A percentile compares a stretch with the other conserved stretches of the same genome.
Conservation (phyloP, 2,113 vertebrate genomes). For the Vimba vimba region DNA sequence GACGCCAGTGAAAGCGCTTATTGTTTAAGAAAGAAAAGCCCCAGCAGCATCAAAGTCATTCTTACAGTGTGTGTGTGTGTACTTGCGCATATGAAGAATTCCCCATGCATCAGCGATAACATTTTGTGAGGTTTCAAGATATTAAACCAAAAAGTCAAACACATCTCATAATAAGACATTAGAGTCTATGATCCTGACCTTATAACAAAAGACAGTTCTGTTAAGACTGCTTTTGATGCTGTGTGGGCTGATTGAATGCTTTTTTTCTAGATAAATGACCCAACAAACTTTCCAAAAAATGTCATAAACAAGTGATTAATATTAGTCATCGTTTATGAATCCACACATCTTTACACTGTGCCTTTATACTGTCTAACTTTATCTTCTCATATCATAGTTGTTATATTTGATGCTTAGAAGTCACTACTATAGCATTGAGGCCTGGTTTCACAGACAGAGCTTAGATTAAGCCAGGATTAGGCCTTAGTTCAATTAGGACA, state of each 20-base stretch:
- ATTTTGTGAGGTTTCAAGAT: slow-evolving; percentile 15
- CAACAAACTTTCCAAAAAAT: slow-evolving; percentile 4
- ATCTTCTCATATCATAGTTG: not conserved
- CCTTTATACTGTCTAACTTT: not conserved
- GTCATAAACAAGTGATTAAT: not conserved
- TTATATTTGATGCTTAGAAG: not conserved
- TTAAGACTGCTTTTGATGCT: not conserved
- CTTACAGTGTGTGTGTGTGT: not conserved
- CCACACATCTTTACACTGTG: not conserved
- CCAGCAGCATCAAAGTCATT: slow-evolving; percentile 33
- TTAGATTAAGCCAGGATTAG: not conserved
- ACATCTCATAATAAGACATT: not conserved
- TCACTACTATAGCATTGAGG: not conserved
- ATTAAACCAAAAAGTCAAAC: slow-evolving; percentile 11
- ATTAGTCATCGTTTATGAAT: slow-evolving; percentile 4
- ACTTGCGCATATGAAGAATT: not conserved
- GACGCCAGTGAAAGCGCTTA: slow-evolving; percentile 45
- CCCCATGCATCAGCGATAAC: not conserved
- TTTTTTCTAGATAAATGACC: not conserved
- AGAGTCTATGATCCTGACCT: not conserved
- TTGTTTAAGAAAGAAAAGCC: slow-evolving; percentile 46
- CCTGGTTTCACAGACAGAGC: no score
- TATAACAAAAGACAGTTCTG: slow-evolving; percentile 8
- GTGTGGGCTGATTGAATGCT: not conserved
- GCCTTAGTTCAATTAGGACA: no score